Evolutionary conservation across 2,888 invertebrate species (phyloP).

Genomic region (Chloroclystis v-ata): DNA sequence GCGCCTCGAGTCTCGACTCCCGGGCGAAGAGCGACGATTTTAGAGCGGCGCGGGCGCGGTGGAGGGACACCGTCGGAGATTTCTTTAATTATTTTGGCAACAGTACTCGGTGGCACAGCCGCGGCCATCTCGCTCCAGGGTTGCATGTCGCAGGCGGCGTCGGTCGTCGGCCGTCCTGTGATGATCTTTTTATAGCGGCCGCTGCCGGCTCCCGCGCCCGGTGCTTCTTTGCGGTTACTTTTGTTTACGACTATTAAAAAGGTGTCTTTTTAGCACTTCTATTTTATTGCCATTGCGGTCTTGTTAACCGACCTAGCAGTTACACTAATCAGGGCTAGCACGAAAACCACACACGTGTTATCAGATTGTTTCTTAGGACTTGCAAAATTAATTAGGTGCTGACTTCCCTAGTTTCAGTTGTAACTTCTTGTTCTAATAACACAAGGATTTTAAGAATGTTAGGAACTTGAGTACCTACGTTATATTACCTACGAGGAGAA

Average conservation of each 20-base stretch:
- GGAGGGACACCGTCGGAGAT: conserved; percentile 81
- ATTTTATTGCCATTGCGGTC: conserved; percentile 1
- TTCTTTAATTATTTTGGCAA: conserved; percentile 90
- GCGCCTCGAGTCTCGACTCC: conserved; percentile 78
- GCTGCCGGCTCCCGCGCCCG: conserved; percentile 71
- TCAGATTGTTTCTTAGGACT: too few relatives aligned
- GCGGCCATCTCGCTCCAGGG: conserved; percentile 77
- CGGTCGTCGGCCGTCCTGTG: conserved; percentile 67
- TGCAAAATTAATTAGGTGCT: too few relatives aligned
- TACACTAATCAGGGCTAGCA: too few relatives aligned
- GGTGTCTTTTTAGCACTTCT: conserved; percentile 31
- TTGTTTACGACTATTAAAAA: conserved; percentile 49
- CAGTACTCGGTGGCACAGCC: conserved; percentile 78
- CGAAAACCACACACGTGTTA: too few relatives aligned
- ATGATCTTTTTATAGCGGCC: conserved; percentile 78
- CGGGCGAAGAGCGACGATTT: conserved; percentile 79
- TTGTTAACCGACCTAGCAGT: too few relatives aligned
- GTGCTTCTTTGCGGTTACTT: conserved; percentile 48
- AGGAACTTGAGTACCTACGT: too few relatives aligned
- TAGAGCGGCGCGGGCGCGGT: conserved; percentile 80
- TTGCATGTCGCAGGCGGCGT: conserved; percentile 74
- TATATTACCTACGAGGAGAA: too few relatives aligned
- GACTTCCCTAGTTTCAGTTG: too few relatives aligned
- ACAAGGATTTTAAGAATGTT: too few relatives aligned
- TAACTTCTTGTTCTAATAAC: too few relatives aligned